Evolutionary conservation across 92 coral and sea anemone genomes (phyloP).

Genomic region (Micromussa lordhowensis): DNA sequence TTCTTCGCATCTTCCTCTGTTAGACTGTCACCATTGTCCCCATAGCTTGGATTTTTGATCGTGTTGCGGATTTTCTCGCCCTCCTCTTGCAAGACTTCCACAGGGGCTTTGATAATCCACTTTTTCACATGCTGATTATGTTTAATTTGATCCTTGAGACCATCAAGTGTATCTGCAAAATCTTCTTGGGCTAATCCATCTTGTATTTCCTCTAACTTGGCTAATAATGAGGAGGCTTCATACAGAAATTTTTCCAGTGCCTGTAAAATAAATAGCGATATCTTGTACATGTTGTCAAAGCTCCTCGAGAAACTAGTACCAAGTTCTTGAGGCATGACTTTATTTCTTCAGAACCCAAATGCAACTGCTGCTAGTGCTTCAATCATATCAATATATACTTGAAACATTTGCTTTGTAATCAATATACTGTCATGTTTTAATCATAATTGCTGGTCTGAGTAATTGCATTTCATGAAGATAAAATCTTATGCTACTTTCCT

Average conservation of each 20-base stretch:
- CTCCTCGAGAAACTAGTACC: not conserved
- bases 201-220: conserved; percentile 97
- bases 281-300: conserved; percentile 4
- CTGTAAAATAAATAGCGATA: conserved; percentile 61
- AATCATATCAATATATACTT: not conserved
- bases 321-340: conserved; percentile 2
- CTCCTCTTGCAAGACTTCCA: conserved; percentile 91
- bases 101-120: conserved; percentile 98
- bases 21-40: conserved; percentile 77
- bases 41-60: conserved; percentile 76
- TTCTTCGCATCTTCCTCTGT: conserved; percentile 76
- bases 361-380: not conserved
- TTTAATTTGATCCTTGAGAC: conserved; percentile 89
- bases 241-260: conserved; percentile 97
- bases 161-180: conserved; percentile 86
- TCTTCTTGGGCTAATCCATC: conserved; percentile 89
- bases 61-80: conserved; percentile 84
- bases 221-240: conserved; percentile 94
- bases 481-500: conserved; percentile 33
- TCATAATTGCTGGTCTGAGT: conserved; percentile 11
- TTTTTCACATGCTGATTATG: conserved; percentile 96
- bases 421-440: conserved; percentile 15
- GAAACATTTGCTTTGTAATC: not conserved
- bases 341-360: not conserved
- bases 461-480: conserved; percentile 1